Percentiles rank a stretch among this genome's conserved stretches.
phyloP scores from a whole-genome alignment of 1,140 invertebrate species.

The Pseudomyrmex pallidus region DNA sequence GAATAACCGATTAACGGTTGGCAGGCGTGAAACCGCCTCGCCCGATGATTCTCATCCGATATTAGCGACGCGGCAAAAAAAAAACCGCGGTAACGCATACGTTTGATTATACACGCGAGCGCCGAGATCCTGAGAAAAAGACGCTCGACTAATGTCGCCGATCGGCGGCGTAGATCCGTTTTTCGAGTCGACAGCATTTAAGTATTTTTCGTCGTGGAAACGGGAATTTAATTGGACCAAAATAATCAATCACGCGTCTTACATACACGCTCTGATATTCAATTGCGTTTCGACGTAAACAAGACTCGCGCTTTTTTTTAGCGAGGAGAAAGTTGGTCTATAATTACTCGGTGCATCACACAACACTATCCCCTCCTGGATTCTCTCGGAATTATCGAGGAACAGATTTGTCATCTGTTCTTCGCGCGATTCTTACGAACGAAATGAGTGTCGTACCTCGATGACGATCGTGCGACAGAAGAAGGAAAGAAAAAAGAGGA shows the following conservation, averaged over 20 bases:
- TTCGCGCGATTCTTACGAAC: no score
- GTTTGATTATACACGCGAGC: neutral
- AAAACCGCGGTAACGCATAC: neutral
- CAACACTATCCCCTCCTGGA: neutral
- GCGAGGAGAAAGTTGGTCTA: neutral
- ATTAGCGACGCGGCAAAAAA: neutral
- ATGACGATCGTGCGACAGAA: conserved; percentile 47
- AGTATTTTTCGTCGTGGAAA: neutral
- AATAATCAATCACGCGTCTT: neutral
- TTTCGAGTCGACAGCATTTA: conserved; percentile 3
- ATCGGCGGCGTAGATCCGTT: conserved; percentile 4
- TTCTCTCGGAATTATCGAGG: neutral
- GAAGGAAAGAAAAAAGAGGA: conserved; percentile 38
- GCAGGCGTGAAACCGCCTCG: neutral
- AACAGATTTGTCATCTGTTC: neutral
- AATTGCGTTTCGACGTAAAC: neutral
- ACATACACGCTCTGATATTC: neutral
- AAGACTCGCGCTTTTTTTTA: neutral
- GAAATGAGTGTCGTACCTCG: conserved; percentile 24
- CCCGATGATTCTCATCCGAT: neutral
- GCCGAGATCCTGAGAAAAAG: conserved; percentile 1
- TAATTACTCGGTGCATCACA: neutral
- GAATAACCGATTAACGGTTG: conserved; percentile 10
- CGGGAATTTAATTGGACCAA: neutral
- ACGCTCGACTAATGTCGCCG: neutral